Evolutionary conservation across 2,888 invertebrate species (phyloP).

Genomic region (Scaptomyza reducta): DNA sequence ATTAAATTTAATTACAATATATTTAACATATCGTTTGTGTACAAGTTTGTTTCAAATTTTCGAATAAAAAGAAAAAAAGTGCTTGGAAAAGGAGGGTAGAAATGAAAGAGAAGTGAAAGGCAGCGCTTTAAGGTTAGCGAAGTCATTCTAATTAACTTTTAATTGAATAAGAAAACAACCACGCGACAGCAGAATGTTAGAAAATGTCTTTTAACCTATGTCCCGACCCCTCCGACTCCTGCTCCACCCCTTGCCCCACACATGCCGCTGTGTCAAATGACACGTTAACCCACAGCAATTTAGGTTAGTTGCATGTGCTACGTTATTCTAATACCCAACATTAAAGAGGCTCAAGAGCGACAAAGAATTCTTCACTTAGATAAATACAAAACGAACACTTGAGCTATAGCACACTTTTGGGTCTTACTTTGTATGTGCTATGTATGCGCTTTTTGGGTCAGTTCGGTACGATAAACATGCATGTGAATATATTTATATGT

Average conservation of each 20-base stretch:
- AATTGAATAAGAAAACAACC: slow-evolving; percentile 64
- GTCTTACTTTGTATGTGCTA: not conserved
- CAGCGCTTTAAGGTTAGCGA: slow-evolving; percentile 22
- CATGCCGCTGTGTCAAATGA: slow-evolving; percentile 6
- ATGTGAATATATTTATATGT: slow-evolving; percentile 1
- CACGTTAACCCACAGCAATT: slow-evolving; percentile 20
- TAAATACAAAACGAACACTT: not conserved
- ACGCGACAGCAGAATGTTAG: slow-evolving; percentile 31
- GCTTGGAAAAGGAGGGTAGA: not conserved
- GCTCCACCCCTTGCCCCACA: not conserved
- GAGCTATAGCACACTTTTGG: not conserved
- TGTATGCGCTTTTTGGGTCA: not conserved
- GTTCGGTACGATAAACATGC: not conserved
- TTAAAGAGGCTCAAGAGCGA: not conserved
- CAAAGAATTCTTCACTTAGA: not conserved
- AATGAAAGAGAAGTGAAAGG: not conserved
- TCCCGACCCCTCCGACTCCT: not conserved
- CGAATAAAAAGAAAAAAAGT: too few species aligned
- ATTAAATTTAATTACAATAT: too few species aligned
- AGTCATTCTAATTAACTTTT: slow-evolving; percentile 60
- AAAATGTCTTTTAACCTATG: slow-evolving; percentile 27
- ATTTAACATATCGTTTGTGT: too few species aligned
- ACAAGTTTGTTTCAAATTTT: too few species aligned
- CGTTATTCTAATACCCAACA: slow-evolving; percentile 16
- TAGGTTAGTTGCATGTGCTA: slow-evolving; percentile 21